These are phyloP conservation scores for Micropterix aruncella DNA, from an alignment of 2,888 invertebrate genomes.

Conservation along the genomic window DNA sequence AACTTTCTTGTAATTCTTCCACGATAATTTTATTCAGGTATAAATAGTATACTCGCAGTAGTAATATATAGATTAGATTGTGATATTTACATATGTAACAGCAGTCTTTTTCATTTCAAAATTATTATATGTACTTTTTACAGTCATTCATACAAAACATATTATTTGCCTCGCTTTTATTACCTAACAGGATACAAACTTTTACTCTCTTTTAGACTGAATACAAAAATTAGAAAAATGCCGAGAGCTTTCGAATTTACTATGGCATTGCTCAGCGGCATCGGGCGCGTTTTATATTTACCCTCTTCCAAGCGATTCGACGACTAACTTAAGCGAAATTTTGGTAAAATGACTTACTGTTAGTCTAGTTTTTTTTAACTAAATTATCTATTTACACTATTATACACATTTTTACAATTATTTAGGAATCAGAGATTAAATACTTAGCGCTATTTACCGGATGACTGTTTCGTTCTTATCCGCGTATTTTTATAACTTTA, in stretches of 20 bases:
- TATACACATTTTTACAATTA: neutral
- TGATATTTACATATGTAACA: neutral
- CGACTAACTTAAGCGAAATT: neutral
- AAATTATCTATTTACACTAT: neutral
- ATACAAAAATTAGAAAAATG: too few relatives aligned
- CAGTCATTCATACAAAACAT: neutral
- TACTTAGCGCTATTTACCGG: neutral
- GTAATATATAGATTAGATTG: neutral
- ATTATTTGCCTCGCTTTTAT: neutral
- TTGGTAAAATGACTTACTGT: neutral
- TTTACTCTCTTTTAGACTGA: too few relatives aligned
- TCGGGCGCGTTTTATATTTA: too few relatives aligned
- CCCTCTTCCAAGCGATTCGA: neutral
- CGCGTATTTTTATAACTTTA: neutral
- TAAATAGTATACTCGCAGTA: neutral
- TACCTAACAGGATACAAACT: neutral
- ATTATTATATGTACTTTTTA: neutral
- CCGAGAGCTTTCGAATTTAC: too few relatives aligned
- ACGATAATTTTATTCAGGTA: neutral
- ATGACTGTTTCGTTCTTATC: neutral
- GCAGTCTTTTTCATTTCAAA: neutral
- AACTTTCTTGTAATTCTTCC: neutral
- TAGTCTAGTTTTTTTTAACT: neutral
- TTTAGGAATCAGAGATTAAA: neutral
- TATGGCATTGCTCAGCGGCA: too few relatives aligned